Base-by-base conservation (phyloP, 2,888 invertebrate genomes). In the Drosophila prolongata region DNA sequence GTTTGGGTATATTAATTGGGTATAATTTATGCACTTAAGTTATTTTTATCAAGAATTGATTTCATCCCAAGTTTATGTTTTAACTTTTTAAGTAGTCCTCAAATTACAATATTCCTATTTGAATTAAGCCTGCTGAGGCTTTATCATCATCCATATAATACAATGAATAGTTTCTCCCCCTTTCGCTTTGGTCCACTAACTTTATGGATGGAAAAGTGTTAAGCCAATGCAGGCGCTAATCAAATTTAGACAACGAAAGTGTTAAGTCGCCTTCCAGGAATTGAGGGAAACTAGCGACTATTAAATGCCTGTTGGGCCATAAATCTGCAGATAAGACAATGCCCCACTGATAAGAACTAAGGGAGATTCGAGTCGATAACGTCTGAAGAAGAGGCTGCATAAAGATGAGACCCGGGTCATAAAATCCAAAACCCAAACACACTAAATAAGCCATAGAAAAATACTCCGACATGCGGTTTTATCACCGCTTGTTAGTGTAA, bases 401-500 rank as follows among this genome's bases (percentile, higher is more conserved):
- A 58, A 44, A 58, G 52, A 58, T 70, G 69, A 65, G 66, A 46
- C 55, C 27, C 19, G 56, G 34, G 43, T 54, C 80, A 75, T 83
- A 82, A 81, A 84, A 78, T 19, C 54, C 42, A 16, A 38, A 44
- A 61, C 30, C 44, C 49, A 46, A 59, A 55, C 55, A 61, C 54
- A 47, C 78, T 67, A 60, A 74, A 57, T 67, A 74, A 67, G 75
- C 52, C 56, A 67, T 71, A 44, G 61, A 35, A 27, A 27, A 38
- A 54, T 46, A 44, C 57, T 52, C 60, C 69, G 65, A 50, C 54
- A 57, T 52, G 55, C 59, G 61, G 65, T 75, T 82, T 83, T 87
- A 83, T 83, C 71, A 46, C 71, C 77, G 79, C 75, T 78, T 86
- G 78, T 84, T 85, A 80, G 71, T 87, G 83, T 82, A 83, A 83